These are phyloP conservation scores for Muntiacus reevesi DNA, from an alignment of 2,113 vertebrate species.

Conservation along the genomic window DNA sequence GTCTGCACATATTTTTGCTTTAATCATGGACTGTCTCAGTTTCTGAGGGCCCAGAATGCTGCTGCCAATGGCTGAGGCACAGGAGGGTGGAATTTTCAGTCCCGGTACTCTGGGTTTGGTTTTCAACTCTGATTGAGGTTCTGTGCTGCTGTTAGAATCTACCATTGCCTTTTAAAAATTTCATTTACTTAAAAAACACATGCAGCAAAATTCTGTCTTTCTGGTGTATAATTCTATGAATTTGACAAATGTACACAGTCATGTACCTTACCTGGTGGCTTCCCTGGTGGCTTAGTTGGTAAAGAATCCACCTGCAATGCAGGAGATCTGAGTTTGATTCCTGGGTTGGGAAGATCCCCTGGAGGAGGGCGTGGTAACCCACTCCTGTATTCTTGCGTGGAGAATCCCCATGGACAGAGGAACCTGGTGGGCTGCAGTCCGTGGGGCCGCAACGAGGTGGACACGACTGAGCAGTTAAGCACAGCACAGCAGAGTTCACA, in stretches of 20 bases:
- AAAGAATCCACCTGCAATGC: background rate
- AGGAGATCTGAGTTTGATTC: background rate
- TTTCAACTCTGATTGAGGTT: constrained; percentile 37
- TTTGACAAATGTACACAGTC: background rate
- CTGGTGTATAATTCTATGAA: background rate
- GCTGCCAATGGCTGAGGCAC: constrained; percentile 49
- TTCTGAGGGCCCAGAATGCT: background rate
- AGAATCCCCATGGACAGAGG: background rate
- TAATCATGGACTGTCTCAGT: constrained; percentile 58
- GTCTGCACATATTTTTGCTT: constrained; percentile 70
- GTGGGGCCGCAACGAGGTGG: background rate
- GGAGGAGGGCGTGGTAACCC: background rate
- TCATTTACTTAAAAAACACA: background rate
- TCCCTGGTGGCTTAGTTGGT: background rate
- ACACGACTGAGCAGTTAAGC: background rate
- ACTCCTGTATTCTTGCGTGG: background rate
- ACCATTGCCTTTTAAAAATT: background rate
- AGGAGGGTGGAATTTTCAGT: constrained; percentile 4
- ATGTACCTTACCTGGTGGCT: background rate
- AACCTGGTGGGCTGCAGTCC: background rate
- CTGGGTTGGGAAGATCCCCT: background rate
- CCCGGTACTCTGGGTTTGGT: background rate
- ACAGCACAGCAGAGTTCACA: background rate
- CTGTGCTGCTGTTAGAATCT: constrained; percentile 7
- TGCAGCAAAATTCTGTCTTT: background rate